Evolutionary conservation across 2,888 invertebrate species (phyloP), one percentile per base, ranked within the genome.

Genomic region (Sinohyriopsis cumingii): DNA sequence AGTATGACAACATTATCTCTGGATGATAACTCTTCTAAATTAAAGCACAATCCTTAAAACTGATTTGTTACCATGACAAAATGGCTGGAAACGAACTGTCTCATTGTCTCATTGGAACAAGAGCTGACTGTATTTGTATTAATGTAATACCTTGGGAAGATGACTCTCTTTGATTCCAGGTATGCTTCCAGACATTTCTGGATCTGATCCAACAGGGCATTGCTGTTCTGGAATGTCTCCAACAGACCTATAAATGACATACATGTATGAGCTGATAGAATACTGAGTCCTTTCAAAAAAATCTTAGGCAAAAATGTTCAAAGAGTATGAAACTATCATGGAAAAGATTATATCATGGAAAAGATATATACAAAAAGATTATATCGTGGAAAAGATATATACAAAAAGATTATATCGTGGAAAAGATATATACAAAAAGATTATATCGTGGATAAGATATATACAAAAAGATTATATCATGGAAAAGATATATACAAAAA

Each of bases 171-270:
- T 0, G 95, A 95, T 90, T 96, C 96, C 69, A 96, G 91, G 88
- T 96, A 96, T 0, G 95, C 95, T 87, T 96, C 96, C 54, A 97
- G 91, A 81, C 96, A 96, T 86, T 96, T 95, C 92, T 95, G 94
- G 59, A 97, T 96, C 89, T 95, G 94, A 83, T 97, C 97, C 65
- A 97, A 90, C 84, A 95, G 92, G 59, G 92, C 92, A 88, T 96
- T 96, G 83, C 88, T 89, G 77, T 89, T 88, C 82, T 89, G 88
- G 78, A 90, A 85, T 7, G 88, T 87, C 73, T 89, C 89, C 69
- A 89, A 76, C 59, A 89, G 72, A 55, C 89, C 89, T 81, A 94
- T 93, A 75, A 72, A 69, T 55, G n/a, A 55, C 6, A 28, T 55
- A 53, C 22, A 25, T 22, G 19, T 24, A 25, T 25, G 61, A 61